phyloP scores from a whole-genome alignment of 1,140 invertebrate genomes.

The Dreissena rostriformis region DNA sequence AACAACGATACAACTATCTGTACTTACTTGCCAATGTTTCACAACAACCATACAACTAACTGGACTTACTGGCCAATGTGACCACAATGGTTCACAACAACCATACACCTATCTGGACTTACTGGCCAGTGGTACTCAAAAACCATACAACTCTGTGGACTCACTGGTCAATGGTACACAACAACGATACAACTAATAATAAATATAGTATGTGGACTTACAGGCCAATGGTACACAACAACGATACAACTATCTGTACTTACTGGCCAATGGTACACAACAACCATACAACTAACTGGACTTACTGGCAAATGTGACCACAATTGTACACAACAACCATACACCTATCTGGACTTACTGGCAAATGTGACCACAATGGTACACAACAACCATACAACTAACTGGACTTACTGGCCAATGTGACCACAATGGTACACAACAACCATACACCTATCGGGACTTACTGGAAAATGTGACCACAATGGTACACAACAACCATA shows the following conservation, averaged over 20 bases:
- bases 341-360: conserved; percentile 73
- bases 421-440: too few species aligned
- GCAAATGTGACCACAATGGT: conserved; percentile 82
- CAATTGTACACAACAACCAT: too few species aligned
- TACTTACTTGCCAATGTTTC: conserved; percentile 82
- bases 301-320: conserved; percentile 82
- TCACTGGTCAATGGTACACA: conserved; percentile 81
- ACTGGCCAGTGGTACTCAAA: conserved; percentile 80
- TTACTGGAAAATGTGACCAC: conserved; percentile 82
- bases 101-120: conserved; percentile 59
- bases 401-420: conserved; percentile 80
- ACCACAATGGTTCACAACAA: too few species aligned
- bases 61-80: conserved; percentile 81
- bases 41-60: neutral
- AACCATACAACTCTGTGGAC: conserved; percentile 43
- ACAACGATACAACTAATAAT: neutral
- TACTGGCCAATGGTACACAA: conserved; percentile 81
- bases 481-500: too few species aligned
- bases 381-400: neutral
- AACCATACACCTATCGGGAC: conserved; percentile 40
- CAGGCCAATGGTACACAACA: conserved; percentile 79
- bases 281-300: neutral
- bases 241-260: conserved; percentile 55
- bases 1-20: neutral
- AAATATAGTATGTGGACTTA: conserved; percentile 76